Percentiles rank a stretch among this genome's conserved stretches.
Conservation (phyloP, 2,113 vertebrate genomes). For the Mirounga angustirostris region DNA sequence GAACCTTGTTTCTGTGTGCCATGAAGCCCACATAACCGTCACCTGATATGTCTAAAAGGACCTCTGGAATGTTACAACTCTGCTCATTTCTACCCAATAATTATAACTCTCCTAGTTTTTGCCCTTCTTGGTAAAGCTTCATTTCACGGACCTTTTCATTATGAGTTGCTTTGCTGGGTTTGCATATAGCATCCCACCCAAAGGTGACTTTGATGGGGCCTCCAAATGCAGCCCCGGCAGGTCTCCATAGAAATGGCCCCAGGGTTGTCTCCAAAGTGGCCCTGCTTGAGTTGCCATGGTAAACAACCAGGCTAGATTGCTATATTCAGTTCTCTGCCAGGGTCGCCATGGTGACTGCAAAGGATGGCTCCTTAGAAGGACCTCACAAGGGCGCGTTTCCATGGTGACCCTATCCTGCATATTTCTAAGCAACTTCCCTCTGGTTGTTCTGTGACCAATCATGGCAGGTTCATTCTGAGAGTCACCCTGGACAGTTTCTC, state of each 20-base stretch:
- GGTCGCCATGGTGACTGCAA: slow-evolving; percentile 79
- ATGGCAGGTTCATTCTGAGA: slow-evolving; percentile 4
- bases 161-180: not conserved
- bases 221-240: not conserved
- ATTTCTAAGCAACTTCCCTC: slow-evolving; percentile 74
- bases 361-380: slow-evolving; percentile 74
- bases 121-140: not conserved
- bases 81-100: not conserved
- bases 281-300: slow-evolving; percentile 76
- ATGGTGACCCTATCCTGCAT: slow-evolving; percentile 77
- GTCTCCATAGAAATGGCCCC: slow-evolving; percentile 71
- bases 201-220: not conserved
- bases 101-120: not conserved
- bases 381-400: slow-evolving; percentile 78
- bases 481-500: slow-evolving; percentile 20
- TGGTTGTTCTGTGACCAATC: slow-evolving; percentile 26
- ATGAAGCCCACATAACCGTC: not conserved
- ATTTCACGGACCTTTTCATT: not conserved
- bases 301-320: slow-evolving; percentile 70
- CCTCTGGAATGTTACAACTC: not conserved
- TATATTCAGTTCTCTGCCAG: slow-evolving; percentile 77
- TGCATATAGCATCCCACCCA: not conserved
- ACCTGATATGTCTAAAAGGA: not conserved
- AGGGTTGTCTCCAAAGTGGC: slow-evolving; percentile 62
- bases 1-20: not conserved